Evolutionary conservation across 2,888 invertebrate genomes (phyloP).

Genomic region (Macrosoma leucophasiata): DNA sequence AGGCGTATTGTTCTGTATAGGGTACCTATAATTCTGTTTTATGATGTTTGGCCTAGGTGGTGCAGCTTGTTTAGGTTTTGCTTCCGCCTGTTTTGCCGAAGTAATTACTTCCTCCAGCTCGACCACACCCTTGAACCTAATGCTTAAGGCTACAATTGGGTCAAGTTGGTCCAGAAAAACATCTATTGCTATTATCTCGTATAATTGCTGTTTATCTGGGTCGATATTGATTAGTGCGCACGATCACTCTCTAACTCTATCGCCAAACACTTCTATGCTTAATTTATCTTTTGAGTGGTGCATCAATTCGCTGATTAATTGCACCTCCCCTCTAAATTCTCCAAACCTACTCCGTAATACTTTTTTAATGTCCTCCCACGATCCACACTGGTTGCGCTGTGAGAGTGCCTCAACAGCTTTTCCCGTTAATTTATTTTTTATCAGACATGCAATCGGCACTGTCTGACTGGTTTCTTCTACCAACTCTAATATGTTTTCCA

Average conservation of each 20-base stretch:
- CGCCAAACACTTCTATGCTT: slow-evolving; percentile 12
- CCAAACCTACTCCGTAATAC: slow-evolving; percentile 20
- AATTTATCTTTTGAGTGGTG: slow-evolving; percentile 11
- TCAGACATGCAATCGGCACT: slow-evolving; percentile 20
- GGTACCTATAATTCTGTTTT: not conserved
- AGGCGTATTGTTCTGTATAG: not conserved
- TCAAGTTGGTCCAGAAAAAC: slow-evolving; percentile 24
- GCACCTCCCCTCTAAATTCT: slow-evolving; percentile 22
- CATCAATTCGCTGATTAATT: slow-evolving; percentile 23
- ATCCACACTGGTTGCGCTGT: slow-evolving; percentile 8
- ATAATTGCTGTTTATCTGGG: slow-evolving; percentile 9
- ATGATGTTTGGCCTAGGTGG: not conserved
- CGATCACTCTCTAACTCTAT: slow-evolving; percentile 17
- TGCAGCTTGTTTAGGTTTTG: slow-evolving; percentile 9
- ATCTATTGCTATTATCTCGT: slow-evolving; percentile 25
- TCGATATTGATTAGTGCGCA: slow-evolving; percentile 2
- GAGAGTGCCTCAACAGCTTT: slow-evolving; percentile 21
- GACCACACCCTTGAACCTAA: slow-evolving; percentile 17
- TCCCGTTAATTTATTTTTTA: slow-evolving; percentile 26
- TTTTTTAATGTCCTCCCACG: slow-evolving; percentile 21
- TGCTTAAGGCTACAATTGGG: slow-evolving; percentile 22
- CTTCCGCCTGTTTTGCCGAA: slow-evolving; percentile 26
- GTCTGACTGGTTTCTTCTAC: slow-evolving; percentile 17
- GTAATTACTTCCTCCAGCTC: slow-evolving; percentile 26
- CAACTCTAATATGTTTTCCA: slow-evolving; percentile 24